Evolutionary conservation across 2,888 invertebrate genomes (phyloP), one percentile per base, ranked within the genome.

Genomic region (Tenthredo mesomela): DNA sequence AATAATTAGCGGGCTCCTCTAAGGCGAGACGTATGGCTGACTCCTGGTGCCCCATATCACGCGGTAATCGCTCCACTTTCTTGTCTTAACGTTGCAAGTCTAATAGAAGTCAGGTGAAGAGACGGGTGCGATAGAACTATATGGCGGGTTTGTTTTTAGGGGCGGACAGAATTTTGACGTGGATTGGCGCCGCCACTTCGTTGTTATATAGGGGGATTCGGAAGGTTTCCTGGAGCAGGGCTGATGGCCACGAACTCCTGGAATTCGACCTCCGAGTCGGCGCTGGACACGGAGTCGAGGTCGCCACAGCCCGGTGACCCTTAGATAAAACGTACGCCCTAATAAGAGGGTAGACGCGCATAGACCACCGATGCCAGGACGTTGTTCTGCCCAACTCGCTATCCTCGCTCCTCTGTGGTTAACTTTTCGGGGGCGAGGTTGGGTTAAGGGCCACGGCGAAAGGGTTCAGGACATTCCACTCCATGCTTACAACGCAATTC

Each of bases 281-380:
- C 89, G 89, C 89, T 89, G 87, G 90, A 90, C 89, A 89, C 70
- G 70, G 83, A 86, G 89, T 90, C 89, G 92, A 91, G 92, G 92
- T 92, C 91, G 91, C 89, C 88, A 85, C 88, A 89, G 89, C 91
- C 90, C 91, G 89, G 91, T 92, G 92, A 92, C 93, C 93, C 92
- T 89, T 91, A 92, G 92, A 93, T 93, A 93, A 93, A 92, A 89
- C 92, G 91, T 92, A 92, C 93, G 93, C 93, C 93, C 93, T 93
- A 93, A 93, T 93, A 91, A 93, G 92, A 91, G 93, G 93, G 92
- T 93, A 93, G 90, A 89, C 89, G 37, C 29, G 82, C 67, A 82
- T 82, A 82, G 82, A 82, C 29, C 82, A 82, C 70, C 82, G 82
- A 82, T 82, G 82, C 82, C 82, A 43, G 47, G 82, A 82, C 82